Conservation (phyloP, 2,888 invertebrate genomes). For the Arctia plantaginis region DNA sequence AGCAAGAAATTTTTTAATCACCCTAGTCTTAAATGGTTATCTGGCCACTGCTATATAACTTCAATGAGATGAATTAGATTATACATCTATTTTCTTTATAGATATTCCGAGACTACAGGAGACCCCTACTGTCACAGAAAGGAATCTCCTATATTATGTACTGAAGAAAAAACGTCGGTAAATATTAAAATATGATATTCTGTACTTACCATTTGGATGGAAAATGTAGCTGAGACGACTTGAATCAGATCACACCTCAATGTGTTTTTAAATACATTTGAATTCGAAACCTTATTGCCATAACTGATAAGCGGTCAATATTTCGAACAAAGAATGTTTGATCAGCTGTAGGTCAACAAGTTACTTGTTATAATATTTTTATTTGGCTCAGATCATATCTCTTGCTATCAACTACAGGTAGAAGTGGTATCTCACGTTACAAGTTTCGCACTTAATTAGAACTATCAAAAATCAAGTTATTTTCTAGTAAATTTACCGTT, state of each 20-base stretch:
- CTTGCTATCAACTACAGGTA: conserved; percentile 11
- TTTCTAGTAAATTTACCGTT: conserved; percentile 52
- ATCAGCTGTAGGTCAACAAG: conserved; percentile 52
- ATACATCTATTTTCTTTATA: not conserved
- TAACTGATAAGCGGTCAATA: conserved; percentile 51
- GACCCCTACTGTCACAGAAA: not conserved
- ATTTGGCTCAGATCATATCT: conserved; percentile 19
- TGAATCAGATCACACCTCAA: conserved; percentile 42
- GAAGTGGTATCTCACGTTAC: conserved; percentile 34
- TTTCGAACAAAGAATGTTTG: conserved; percentile 55
- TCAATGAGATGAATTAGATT: not conserved
- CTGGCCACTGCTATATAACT: not conserved
- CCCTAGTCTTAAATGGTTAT: not conserved
- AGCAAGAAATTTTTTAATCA: not conserved
- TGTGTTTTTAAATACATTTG: conserved; percentile 48
- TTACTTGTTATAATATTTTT: conserved; percentile 34
- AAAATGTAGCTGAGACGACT: conserved; percentile 35
- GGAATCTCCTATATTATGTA: not conserved
- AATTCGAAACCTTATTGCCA: conserved; percentile 53
- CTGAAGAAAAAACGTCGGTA: not conserved
- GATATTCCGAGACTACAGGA: not conserved
- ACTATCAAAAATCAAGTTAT: conserved; percentile 9
- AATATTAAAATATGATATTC: not conserved
- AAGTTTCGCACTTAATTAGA: conserved; percentile 17
- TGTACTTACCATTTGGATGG: conserved; percentile 51